Conservation (phyloP, 2,113 vertebrate species). For the Choloepus hoffmanni region DNA sequence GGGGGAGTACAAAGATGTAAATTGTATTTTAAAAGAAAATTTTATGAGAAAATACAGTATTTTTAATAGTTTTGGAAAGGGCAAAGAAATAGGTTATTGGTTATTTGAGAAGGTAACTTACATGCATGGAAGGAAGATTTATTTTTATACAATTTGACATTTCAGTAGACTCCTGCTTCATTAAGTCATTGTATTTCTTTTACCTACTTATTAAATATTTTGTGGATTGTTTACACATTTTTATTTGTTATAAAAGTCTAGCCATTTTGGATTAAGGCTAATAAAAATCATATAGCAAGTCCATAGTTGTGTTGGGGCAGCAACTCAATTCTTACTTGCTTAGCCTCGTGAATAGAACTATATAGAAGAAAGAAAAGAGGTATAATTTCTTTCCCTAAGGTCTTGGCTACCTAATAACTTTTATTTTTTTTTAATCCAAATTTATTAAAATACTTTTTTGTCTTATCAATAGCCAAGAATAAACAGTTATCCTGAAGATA, state of each 20-base stretch:
- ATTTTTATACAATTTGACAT: neutral
- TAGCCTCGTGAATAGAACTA: neutral
- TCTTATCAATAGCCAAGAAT: constrained; percentile 89
- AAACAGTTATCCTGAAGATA: constrained; percentile 92
- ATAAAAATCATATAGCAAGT: constrained; percentile 23
- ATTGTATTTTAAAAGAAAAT: constrained; percentile 36
- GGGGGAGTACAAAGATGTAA: neutral
- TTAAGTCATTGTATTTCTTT: constrained; percentile 45
- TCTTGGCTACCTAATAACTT: constrained; percentile 40
- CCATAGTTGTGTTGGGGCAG: neutral
- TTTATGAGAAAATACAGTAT: constrained; percentile 42
- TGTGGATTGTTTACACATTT: neutral
- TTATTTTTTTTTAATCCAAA: constrained; percentile 18
- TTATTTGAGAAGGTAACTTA: constrained; percentile 36
- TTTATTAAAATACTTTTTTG: constrained; percentile 56
- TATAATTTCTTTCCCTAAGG: neutral
- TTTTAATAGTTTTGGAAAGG: constrained; percentile 59
- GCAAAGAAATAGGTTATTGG: constrained; percentile 9
- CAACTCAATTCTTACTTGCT: constrained; percentile 34
- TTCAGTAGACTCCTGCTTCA: constrained; percentile 21
- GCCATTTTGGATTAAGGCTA: neutral
- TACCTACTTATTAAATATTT: constrained; percentile 55
- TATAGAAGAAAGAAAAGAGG: neutral
- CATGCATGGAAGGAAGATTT: neutral
- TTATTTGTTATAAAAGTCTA: neutral